Percentiles rank a stretch among this genome's conserved stretches.
Evolutionary conservation across 92 coral and sea anemone genomes (phyloP).

Genomic region (Hydrozoanthus gracilis): DNA sequence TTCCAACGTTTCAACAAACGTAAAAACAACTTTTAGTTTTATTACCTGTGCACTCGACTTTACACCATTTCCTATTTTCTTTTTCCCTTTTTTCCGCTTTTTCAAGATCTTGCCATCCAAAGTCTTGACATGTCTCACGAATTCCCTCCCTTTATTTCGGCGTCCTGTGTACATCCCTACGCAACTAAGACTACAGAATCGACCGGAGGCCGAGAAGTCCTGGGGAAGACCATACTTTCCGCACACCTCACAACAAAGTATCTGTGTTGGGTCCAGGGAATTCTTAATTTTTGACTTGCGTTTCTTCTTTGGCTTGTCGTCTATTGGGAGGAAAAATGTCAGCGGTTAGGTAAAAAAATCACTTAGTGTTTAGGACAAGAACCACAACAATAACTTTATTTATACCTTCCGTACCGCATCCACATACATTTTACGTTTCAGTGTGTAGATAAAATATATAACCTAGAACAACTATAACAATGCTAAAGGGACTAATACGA

Average conservation of each 20-base stretch:
- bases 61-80: constrained; percentile 52
- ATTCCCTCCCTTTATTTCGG: constrained; percentile 81
- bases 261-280: constrained; percentile 57
- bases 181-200: constrained; percentile 84
- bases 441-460: too few species aligned
- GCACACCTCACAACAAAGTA: constrained; percentile 85
- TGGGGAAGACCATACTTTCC: constrained; percentile 88
- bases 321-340: constrained; percentile 1
- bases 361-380: neutral
- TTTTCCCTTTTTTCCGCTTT: constrained; percentile 73
- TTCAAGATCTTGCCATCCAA: constrained; percentile 82
- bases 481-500: too few species aligned
- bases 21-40: neutral
- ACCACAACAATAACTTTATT: too few species aligned
- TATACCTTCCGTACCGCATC: too few species aligned
- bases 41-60: neutral
- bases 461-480: too few species aligned
- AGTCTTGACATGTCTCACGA: constrained; percentile 69
- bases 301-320: constrained; percentile 22
- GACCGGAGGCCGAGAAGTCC: constrained; percentile 83
- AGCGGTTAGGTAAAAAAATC: neutral
- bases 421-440: too few species aligned
- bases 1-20: too few species aligned
- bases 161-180: constrained; percentile 88
- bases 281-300: constrained; percentile 23